Evolutionary conservation across 2,797 vertebrate species (phyloP).

Genomic region (Cheirogaleus major): DNA sequence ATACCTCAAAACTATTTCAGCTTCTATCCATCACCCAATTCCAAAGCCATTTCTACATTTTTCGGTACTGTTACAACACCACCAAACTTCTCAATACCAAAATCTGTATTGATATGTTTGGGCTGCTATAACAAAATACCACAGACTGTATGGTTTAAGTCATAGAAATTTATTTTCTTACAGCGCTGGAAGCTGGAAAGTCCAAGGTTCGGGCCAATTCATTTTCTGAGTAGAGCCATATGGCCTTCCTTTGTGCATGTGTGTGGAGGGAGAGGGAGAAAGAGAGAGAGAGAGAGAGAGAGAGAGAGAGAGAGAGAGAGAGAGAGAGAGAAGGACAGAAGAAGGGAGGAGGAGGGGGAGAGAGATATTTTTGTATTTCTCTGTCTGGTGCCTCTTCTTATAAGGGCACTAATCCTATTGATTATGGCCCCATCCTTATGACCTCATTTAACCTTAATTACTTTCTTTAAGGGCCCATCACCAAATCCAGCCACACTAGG

Average conservation of each 20-base stretch:
- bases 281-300: background rate
- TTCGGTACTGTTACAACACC: background rate
- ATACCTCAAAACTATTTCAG: background rate
- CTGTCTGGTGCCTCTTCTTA: background rate
- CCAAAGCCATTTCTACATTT: background rate
- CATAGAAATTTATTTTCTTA: background rate
- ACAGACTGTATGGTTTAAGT: background rate
- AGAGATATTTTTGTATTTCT: background rate
- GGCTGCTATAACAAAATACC: background rate
- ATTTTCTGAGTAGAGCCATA: background rate
- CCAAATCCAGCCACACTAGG: background rate
- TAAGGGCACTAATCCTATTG: background rate
- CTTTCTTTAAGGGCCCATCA: background rate
- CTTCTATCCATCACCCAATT: background rate
- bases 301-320: background rate
- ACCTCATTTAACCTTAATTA: background rate
- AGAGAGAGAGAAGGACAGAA: background rate
- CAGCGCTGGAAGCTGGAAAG: background rate
- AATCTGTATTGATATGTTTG: background rate
- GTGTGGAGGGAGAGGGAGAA: too few species aligned
- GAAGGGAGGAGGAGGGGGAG: background rate
- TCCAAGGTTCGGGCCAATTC: background rate
- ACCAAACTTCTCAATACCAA: background rate
- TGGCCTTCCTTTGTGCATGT: too few species aligned
- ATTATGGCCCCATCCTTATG: background rate